Base-by-base conservation (phyloP, 2,113 vertebrate species). In the Apodemus speciosus region DNA sequence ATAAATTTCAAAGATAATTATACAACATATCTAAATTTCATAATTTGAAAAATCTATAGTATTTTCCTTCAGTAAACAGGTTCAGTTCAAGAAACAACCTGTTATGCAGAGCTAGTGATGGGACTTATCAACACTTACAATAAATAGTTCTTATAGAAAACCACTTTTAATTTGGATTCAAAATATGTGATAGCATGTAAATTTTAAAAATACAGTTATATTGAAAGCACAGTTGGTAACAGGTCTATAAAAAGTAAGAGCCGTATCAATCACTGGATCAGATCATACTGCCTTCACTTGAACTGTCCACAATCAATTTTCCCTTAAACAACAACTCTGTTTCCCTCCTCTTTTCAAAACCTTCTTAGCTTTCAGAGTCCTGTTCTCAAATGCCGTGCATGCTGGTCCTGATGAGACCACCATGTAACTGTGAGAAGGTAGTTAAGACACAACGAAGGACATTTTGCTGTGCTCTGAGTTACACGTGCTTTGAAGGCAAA, bases 301-400 rank as follows among this genome's bases (percentile, higher is more conserved):
- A 98, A 98, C 97, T 98, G 98, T 97, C 93, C 95, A 97, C 85
- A 97, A 98, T 98, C 97, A 98, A 97, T 96, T 97, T 97, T 83
- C 94, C 93, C 81, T 97, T 97, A 98, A 98, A 97, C 98, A 97
- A 98, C 92, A 98, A 95, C 97, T 98, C 97, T 97, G 93, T 93
- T 97, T 97, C 80, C 49, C 71, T 86, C 40, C 43, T 75, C 46
- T 95, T 51, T 51, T 49, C 18, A 46, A 92, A 97, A 96, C 92
- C 97, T 98, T 97, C 25, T 62, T 32, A 97, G 98, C 96, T 97
- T 98, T 97, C 93, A 97, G 97, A 96, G 97, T 96, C 96, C 89
- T 35, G 58, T 97, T 98, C 96, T 97, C 97, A 97, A 97, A 97
- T 97, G 97, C 96, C 97, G 94, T 90, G 96, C 96, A 80, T 73